Conservation (phyloP, 2,888 invertebrate species). For the Cancer borealis region DNA sequence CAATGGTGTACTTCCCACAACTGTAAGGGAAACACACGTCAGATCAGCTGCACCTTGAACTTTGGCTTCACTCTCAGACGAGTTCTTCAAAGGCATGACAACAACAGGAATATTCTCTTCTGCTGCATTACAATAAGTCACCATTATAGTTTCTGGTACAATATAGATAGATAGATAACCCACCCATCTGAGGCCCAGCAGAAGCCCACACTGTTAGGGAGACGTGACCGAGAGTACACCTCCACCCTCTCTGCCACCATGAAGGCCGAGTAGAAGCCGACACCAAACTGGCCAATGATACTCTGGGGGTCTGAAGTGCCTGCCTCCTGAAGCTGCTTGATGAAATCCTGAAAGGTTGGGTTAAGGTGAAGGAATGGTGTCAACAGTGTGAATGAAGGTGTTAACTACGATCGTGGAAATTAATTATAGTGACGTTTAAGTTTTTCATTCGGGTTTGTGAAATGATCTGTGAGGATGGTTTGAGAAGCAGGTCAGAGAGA, state of each 20-base stretch:
- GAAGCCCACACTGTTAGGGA: slow-evolving; percentile 84
- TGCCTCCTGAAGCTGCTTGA: slow-evolving; percentile 87
- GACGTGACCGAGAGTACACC: slow-evolving; percentile 88
- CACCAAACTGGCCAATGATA: slow-evolving; percentile 98
- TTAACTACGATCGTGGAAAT: no score
- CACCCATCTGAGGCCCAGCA: slow-evolving; percentile 96
- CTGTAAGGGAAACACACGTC: slow-evolving; percentile 81
- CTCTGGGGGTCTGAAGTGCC: slow-evolving; percentile 84
- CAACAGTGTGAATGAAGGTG: no score
- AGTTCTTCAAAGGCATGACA: neutral
- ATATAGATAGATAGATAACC: slow-evolving; percentile 76
- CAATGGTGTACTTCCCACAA: slow-evolving; percentile 92
- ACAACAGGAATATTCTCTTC: neutral
- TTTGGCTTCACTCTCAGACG: neutral
- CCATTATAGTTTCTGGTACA: no score
- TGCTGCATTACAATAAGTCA: neutral
- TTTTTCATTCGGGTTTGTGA: no score
- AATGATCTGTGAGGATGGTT: no score
- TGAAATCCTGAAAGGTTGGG: slow-evolving; percentile 84
- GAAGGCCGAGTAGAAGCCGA: slow-evolving; percentile 98
- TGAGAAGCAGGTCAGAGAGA: no score
- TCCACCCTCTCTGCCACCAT: slow-evolving; percentile 98
- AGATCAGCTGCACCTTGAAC: neutral
- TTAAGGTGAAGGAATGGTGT: neutral
- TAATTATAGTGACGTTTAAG: no score